phyloP scores from a whole-genome alignment of 2,888 invertebrate genomes.

The Tolmerus cingulatus region DNA sequence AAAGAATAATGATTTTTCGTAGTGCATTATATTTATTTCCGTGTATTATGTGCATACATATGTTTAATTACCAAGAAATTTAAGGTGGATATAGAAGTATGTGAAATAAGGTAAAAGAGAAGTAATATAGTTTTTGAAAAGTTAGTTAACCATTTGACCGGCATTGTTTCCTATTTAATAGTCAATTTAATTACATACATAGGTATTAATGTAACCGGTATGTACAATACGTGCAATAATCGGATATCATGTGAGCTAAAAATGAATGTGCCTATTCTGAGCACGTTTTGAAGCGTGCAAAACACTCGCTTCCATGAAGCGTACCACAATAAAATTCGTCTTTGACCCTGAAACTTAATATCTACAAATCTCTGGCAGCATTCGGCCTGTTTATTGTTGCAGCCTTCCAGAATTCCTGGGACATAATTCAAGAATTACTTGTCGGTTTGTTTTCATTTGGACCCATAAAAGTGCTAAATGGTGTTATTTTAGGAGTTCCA shows the following conservation, averaged over 20 bases:
- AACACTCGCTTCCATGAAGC: neutral
- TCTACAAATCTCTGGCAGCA: neutral
- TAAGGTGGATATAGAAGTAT: too few species aligned
- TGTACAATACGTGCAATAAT: too few species aligned
- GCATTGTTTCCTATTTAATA: neutral
- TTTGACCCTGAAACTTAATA: neutral
- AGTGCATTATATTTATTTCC: too few species aligned
- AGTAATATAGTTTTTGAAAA: too few species aligned
- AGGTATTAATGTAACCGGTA: neutral
- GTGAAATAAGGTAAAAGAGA: too few species aligned
- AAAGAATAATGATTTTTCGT: too few species aligned
- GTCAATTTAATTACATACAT: neutral
- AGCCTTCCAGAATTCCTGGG: neutral
- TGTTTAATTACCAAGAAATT: too few species aligned
- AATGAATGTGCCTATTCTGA: neutral
- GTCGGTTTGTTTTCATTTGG: constrained; percentile 5
- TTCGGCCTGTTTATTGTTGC: neutral
- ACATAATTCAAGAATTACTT: neutral
- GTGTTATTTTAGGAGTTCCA: constrained; percentile 11
- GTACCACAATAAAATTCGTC: neutral
- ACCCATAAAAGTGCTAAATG: constrained; percentile 6
- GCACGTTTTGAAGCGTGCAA: neutral
- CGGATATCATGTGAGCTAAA: neutral
- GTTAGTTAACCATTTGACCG: too few species aligned
- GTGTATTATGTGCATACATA: too few species aligned